A percentile compares a stretch with the other conserved stretches of the same genome.
These are phyloP conservation scores for Drosophila miranda DNA, from an alignment of 1,140 invertebrate species.

Conservation along the genomic window DNA sequence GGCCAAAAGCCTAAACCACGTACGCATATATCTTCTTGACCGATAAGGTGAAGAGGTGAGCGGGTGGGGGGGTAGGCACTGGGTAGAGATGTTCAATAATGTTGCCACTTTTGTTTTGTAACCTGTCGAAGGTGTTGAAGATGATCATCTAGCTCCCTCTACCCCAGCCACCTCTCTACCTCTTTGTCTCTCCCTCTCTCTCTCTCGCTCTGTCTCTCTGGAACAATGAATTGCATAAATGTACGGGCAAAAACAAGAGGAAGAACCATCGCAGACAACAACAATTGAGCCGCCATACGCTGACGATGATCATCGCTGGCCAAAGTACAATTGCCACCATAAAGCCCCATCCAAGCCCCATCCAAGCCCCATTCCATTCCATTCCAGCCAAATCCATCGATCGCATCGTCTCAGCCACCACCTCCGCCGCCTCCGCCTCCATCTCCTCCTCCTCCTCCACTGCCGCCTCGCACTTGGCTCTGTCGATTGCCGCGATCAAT, in stretches of 20 bases:
- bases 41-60: constrained; percentile 40
- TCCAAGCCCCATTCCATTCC: constrained; percentile 13
- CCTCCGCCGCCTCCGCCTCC: constrained; percentile 1
- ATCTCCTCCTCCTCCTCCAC: background rate
- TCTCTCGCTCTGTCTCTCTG: constrained; percentile 4
- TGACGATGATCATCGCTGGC: constrained; percentile 63
- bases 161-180: background rate
- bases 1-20: constrained; percentile 61
- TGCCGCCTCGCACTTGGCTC: constrained; percentile 39
- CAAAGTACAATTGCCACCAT: constrained; percentile 80
- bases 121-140: constrained; percentile 81
- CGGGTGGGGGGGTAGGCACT: constrained; percentile 1
- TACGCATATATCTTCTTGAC: constrained; percentile 69
- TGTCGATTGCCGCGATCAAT: constrained; percentile 78
- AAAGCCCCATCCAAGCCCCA: constrained; percentile 51
- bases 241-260: constrained; percentile 55
- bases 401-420: constrained; percentile 25
- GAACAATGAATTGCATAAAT: constrained; percentile 78
- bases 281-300: constrained; percentile 71
- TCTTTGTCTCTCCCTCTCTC: background rate
- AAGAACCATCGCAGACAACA: constrained; percentile 38
- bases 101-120: constrained; percentile 82
- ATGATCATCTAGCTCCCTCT: constrained; percentile 67
- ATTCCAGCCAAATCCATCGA: constrained; percentile 31
- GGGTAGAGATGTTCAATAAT: constrained; percentile 68